Conservation (phyloP, 2,797 vertebrate genomes). For the Ibycter americanus region DNA sequence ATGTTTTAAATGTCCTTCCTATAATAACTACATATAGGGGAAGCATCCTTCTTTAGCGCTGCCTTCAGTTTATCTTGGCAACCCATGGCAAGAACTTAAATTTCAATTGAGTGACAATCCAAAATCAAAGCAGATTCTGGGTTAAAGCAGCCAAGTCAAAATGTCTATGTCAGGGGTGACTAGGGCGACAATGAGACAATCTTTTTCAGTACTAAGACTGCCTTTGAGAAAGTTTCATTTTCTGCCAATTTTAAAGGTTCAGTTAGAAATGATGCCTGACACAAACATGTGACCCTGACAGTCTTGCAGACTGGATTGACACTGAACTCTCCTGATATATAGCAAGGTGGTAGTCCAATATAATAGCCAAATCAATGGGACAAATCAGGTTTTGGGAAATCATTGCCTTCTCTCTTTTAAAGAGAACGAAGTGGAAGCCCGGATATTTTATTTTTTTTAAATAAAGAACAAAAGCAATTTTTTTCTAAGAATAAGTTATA, state of each 20-base stretch:
- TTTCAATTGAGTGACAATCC: background rate
- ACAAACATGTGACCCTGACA: background rate
- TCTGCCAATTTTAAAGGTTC: background rate
- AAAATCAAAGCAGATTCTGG: background rate
- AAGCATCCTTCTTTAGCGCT: background rate
- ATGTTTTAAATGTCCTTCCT: background rate
- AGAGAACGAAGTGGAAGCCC: background rate
- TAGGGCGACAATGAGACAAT: background rate
- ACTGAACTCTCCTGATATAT: background rate
- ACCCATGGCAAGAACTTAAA: background rate
- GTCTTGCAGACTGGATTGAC: background rate
- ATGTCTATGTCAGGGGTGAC: background rate
- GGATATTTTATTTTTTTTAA: background rate
- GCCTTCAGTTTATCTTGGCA: background rate
- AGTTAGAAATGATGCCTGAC: background rate
- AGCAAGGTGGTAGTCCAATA: background rate
- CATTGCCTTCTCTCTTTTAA: background rate
- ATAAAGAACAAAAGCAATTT: background rate
- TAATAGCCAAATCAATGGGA: background rate
- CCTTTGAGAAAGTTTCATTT: background rate
- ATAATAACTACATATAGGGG: background rate
- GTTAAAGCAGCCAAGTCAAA: background rate
- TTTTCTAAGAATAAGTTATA: background rate
- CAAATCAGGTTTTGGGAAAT: background rate
- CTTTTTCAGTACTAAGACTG: background rate